Percentiles rank a stretch among this genome's conserved stretches.
These are phyloP conservation scores for Rhyacophila evoluta DNA, from an alignment of 2,888 invertebrate species.

Conservation along the genomic window DNA sequence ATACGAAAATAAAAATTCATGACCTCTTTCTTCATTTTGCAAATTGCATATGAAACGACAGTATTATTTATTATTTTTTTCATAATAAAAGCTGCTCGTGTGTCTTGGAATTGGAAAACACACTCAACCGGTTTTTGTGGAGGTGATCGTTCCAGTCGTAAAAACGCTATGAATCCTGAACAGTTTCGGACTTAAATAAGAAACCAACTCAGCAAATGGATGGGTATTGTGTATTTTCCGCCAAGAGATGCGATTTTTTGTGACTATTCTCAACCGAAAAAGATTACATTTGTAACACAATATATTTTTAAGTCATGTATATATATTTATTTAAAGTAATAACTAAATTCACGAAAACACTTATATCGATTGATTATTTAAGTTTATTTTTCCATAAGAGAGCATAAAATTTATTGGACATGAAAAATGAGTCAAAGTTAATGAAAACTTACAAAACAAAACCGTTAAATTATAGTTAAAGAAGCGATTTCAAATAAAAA, in stretches of 20 bases:
- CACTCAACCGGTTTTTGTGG: neutral
- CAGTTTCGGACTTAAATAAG: slow-evolving; percentile 1
- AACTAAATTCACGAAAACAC: too few relatives aligned
- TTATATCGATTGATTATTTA: too few relatives aligned
- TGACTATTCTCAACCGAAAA: neutral
- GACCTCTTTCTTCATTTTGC: neutral
- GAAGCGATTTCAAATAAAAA: too few relatives aligned
- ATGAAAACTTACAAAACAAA: too few relatives aligned
- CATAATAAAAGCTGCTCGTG: neutral
- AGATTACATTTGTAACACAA: neutral
- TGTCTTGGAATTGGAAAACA: slow-evolving; percentile 1
- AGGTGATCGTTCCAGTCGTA: slow-evolving; percentile 11
- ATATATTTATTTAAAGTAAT: too few relatives aligned
- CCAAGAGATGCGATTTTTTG: neutral
- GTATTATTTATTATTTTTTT: neutral
- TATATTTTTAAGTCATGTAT: neutral
- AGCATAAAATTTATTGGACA: too few relatives aligned
- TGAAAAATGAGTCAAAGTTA: too few relatives aligned
- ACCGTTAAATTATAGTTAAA: too few relatives aligned
- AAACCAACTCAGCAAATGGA: slow-evolving; percentile 22
- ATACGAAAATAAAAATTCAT: too few relatives aligned
- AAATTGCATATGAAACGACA: neutral
- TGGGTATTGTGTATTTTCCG: slow-evolving; percentile 1
- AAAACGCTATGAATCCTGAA: slow-evolving; percentile 12
- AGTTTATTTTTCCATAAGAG: too few relatives aligned